phyloP scores from a whole-genome alignment of 2,888 invertebrate genomes.

The Ecdyonurus torrentis region DNA sequence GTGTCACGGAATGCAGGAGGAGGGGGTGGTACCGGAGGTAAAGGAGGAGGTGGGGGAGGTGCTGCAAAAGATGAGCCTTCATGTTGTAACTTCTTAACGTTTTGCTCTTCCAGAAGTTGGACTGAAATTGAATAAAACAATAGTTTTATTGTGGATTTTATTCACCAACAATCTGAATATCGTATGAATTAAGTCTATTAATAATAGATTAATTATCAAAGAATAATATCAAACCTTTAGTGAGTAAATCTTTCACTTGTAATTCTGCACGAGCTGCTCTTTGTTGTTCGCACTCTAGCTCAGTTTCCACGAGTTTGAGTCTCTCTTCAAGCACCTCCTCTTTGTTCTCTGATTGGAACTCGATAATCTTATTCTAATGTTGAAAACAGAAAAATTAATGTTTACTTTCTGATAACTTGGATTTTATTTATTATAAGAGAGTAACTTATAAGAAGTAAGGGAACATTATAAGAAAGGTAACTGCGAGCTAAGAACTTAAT shows the following conservation, averaged over 20 bases:
- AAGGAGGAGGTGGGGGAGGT: slow-evolving; percentile 23
- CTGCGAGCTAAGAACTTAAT: too few species aligned
- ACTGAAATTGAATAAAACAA: slow-evolving; percentile 1
- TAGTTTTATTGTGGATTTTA: neutral
- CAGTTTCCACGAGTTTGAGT: slow-evolving; percentile 47
- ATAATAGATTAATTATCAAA: too few species aligned
- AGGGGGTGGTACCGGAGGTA: slow-evolving; percentile 19
- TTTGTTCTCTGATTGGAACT: slow-evolving; percentile 46
- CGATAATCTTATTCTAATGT: slow-evolving; percentile 38
- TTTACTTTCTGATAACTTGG: neutral
- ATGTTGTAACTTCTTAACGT: slow-evolving; percentile 5
- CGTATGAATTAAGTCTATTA: too few species aligned
- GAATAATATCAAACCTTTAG: too few species aligned
- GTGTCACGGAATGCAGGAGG: slow-evolving; percentile 14
- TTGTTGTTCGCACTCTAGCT: slow-evolving; percentile 40
- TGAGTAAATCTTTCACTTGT: slow-evolving; percentile 18
- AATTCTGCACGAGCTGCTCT: slow-evolving; percentile 41
- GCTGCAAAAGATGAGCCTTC: slow-evolving; percentile 26
- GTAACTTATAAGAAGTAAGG: too few species aligned
- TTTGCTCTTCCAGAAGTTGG: slow-evolving; percentile 7
- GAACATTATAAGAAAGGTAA: too few species aligned
- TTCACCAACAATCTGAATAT: too few species aligned
- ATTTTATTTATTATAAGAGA: neutral
- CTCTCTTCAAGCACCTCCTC: slow-evolving; percentile 52
- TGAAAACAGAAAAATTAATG: neutral